These are phyloP conservation scores for Philotrypesis tridentata DNA, from an alignment of 1,140 invertebrate species.

Conservation along the genomic window DNA sequence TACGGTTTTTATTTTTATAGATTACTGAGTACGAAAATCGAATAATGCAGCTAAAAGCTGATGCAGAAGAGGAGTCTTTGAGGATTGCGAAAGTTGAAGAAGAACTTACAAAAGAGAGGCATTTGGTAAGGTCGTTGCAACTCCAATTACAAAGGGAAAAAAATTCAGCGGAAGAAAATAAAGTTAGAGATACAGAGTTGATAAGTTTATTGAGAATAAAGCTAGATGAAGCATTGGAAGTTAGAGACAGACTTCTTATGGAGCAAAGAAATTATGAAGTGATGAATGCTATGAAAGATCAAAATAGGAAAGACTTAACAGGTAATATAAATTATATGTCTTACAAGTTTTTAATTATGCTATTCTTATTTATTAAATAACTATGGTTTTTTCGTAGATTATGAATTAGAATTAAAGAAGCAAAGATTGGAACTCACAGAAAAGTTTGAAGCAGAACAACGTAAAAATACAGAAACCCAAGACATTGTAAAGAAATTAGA, in stretches of 20 bases:
- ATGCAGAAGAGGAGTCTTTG: conserved; percentile 62
- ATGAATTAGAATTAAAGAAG: conserved; percentile 17
- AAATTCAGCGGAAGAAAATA: conserved; percentile 54
- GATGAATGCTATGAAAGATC: conserved; percentile 6
- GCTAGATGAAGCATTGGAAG: conserved; percentile 42
- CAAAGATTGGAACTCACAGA: conserved; percentile 59
- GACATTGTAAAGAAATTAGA: conserved; percentile 70
- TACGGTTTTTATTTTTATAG: conserved; percentile 1
- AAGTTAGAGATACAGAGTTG: conserved; percentile 65
- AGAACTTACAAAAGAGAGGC: conserved; percentile 63
- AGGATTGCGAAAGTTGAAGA: conserved; percentile 60
- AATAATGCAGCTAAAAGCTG: conserved; percentile 64
- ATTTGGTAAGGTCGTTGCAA: conserved; percentile 59
- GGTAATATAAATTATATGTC: conserved; percentile 21
- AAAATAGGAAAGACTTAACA: background rate
- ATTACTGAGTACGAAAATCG: conserved; percentile 65
- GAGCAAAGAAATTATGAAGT: conserved; percentile 39
- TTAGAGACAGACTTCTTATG: conserved; percentile 33
- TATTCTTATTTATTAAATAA: background rate
- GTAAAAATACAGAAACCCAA: conserved; percentile 71
- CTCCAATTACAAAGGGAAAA: conserved; percentile 62
- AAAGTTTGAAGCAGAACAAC: conserved; percentile 70
- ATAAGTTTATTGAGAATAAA: conserved; percentile 54
- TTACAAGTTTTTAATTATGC: background rate
- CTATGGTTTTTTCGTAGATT: background rate